A percentile compares a stretch with the other conserved stretches of the same genome.
phyloP scores from a whole-genome alignment of 1,140 invertebrate species.

The Drosophila kikkawai region DNA sequence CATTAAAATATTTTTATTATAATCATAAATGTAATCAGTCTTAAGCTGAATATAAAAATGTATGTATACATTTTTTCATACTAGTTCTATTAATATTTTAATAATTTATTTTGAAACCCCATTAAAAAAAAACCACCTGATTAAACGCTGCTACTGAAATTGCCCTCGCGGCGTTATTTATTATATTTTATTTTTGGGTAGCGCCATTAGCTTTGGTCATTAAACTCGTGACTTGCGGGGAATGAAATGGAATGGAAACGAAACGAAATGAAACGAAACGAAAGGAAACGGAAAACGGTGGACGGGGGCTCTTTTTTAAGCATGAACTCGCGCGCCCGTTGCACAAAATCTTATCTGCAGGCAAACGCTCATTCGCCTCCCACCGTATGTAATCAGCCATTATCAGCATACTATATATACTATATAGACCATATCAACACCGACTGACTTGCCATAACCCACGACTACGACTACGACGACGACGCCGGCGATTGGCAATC shows the following conservation, averaged over 20 bases:
- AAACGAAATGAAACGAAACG: background rate
- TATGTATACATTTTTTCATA: background rate
- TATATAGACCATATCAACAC: background rate
- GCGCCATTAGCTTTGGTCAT: conserved; percentile 51
- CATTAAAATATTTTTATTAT: conserved; percentile 11
- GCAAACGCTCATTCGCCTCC: conserved; percentile 21
- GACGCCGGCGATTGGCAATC: conserved; percentile 36
- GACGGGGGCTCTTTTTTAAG: background rate
- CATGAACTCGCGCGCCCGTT: conserved; percentile 69
- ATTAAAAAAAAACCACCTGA: background rate
- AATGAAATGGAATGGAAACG: conserved; percentile 25
- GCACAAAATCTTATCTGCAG: conserved; percentile 75
- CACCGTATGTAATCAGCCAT: conserved; percentile 56
- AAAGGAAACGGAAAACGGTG: background rate
- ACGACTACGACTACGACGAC: background rate
- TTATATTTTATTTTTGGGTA: conserved; percentile 23
- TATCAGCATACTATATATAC: conserved; percentile 41
- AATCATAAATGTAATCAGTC: conserved; percentile 16
- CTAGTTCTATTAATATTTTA: background rate
- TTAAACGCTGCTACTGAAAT: background rate
- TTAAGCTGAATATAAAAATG: background rate
- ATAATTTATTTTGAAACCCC: background rate
- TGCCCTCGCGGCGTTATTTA: conserved; percentile 28
- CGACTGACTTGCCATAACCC: conserved; percentile 25
- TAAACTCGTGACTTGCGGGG: conserved; percentile 51